Conservation (phyloP, 2,797 vertebrate species). For the Orientallactaga sibirica region DNA sequence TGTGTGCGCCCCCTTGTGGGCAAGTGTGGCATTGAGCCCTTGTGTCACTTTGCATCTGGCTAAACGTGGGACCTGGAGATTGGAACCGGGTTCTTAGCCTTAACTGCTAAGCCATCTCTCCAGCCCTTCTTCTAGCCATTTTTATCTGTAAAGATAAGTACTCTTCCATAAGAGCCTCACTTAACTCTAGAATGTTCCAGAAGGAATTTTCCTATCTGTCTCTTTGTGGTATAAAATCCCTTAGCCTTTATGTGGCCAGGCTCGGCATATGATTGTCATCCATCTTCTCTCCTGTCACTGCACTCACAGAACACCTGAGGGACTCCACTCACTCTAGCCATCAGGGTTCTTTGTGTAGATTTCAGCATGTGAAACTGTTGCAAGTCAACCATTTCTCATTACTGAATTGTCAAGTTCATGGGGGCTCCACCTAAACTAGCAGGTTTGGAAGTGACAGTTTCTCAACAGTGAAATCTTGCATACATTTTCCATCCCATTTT, state of each 20-base stretch:
- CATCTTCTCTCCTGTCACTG: background rate
- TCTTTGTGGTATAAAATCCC: background rate
- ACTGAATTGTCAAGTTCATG: background rate
- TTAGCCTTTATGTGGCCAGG: background rate
- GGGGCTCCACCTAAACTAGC: background rate
- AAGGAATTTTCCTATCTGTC: background rate
- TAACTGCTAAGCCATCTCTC: no score
- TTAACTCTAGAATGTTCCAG: background rate
- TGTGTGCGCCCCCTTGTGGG: no score
- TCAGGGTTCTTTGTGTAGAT: background rate
- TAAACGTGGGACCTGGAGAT: no score
- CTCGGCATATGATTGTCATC: background rate
- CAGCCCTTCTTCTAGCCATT: background rate
- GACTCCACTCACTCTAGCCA: background rate
- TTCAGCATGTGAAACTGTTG: background rate
- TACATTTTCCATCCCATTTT: background rate
- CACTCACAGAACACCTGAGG: background rate
- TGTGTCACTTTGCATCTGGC: no score
- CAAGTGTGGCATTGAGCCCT: no score
- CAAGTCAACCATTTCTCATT: background rate
- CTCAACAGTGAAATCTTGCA: conserved; percentile 2
- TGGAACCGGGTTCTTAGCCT: no score
- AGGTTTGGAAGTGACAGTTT: background rate
- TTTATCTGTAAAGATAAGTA: conserved; percentile 3
- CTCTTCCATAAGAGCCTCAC: background rate